These are phyloP conservation scores for Syrrhaptes paradoxus DNA, from an alignment of 2,113 vertebrate species.

Conservation along the genomic window DNA sequence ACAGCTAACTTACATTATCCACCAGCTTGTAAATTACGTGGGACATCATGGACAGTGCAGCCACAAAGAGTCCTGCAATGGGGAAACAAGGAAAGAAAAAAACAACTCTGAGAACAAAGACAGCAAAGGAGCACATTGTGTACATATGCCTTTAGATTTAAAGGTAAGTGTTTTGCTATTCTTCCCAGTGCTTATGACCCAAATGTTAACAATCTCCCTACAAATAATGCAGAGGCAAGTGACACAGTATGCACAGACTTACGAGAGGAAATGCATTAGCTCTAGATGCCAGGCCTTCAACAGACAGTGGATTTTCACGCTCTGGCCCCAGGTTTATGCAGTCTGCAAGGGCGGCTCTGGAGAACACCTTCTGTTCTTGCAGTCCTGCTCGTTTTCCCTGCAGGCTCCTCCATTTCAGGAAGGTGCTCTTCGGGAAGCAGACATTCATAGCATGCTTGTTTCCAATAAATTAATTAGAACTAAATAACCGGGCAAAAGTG, in stretches of 20 bases:
- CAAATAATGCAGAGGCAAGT: neutral
- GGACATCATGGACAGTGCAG: neutral
- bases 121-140: neutral
- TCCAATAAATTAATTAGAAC: conserved; percentile 50
- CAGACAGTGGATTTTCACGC: neutral
- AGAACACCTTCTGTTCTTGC: neutral
- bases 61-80: neutral
- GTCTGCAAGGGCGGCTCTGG: neutral
- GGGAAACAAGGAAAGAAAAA: neutral
- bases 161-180: neutral
- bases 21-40: neutral
- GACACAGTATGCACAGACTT: neutral
- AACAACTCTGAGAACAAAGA: neutral
- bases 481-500: conserved; percentile 29
- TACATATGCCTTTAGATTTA: neutral
- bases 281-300: neutral
- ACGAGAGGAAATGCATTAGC: neutral
- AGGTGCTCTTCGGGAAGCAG: neutral
- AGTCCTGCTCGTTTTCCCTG: accelerated
- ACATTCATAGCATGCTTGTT: neutral
- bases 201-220: neutral
- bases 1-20: neutral
- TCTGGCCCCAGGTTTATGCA: neutral
- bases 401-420: neutral
- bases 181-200: neutral